These are phyloP conservation scores for Holothuria leucospilota DNA, from an alignment of 53 echinoderm and acorn worm genomes.

Conservation along the genomic window DNA sequence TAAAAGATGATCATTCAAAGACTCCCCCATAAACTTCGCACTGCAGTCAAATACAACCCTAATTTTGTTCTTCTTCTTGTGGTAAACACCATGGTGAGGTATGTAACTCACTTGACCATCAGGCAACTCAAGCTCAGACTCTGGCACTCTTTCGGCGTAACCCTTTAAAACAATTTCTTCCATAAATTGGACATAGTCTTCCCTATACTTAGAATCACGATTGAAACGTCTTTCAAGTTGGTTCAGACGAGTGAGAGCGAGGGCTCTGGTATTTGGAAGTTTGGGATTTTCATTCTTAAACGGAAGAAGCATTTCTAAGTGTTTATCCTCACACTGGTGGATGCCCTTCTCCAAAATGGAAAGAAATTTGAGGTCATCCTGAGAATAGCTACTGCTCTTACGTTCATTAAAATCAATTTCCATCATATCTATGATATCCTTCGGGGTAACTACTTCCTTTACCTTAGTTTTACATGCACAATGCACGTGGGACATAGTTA, in stretches of 20 bases:
- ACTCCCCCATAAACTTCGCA: constrained; percentile 5
- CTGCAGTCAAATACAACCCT: constrained; percentile 14
- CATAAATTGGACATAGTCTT: constrained; percentile 49
- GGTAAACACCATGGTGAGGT: constrained; percentile 48
- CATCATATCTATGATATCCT: constrained; percentile 34
- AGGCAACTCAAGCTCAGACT: not conserved
- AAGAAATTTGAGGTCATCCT: too few relatives aligned
- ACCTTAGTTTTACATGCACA: not conserved
- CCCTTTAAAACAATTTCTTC: constrained; percentile 14
- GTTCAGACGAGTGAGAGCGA: constrained; percentile 11
- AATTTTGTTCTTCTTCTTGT: constrained; percentile 28
- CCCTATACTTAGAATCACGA: constrained; percentile 22
- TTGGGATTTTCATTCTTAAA: constrained; percentile 30
- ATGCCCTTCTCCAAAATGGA: constrained; percentile 14
- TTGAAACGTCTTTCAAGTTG: constrained; percentile 32
- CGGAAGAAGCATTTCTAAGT: constrained; percentile 51
- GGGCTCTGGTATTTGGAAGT: constrained; percentile 50
- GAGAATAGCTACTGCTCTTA: not conserved
- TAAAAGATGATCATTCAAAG: constrained; percentile 6
- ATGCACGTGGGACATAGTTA: constrained; percentile 36
- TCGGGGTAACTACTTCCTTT: constrained; percentile 55
- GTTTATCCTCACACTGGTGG: constrained; percentile 12
- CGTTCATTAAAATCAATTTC: constrained; percentile 58
- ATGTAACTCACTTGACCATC: constrained; percentile 30
- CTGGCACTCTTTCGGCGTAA: not conserved